A percentile compares a stretch with the other conserved stretches of the same genome.
Evolutionary conservation across 2,888 invertebrate species (phyloP).

Genomic region (Tachina fera): DNA sequence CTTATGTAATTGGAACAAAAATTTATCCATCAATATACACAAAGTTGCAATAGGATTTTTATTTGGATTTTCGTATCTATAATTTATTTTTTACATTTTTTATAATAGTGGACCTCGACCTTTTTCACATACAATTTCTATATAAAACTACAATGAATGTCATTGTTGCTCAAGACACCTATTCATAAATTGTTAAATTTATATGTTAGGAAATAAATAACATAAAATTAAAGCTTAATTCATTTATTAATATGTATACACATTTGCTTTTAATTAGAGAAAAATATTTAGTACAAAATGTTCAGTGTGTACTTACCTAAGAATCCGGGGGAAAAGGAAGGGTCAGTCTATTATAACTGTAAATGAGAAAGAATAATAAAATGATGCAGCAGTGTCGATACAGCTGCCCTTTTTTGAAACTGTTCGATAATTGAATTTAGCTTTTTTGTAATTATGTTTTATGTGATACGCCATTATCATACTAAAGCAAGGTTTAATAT

Average conservation of each 20-base stretch:
- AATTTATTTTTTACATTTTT: conserved; percentile 67
- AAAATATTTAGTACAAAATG: conserved; percentile 33
- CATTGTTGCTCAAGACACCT: conserved; percentile 59
- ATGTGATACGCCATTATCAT: conserved; percentile 31
- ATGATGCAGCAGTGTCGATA: conserved; percentile 38
- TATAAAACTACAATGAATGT: conserved; percentile 63
- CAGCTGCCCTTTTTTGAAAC: conserved; percentile 47
- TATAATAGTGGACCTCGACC: conserved; percentile 83
- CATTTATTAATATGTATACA: conserved; percentile 59
- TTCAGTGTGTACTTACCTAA: conserved; percentile 52
- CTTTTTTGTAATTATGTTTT: conserved; percentile 62
- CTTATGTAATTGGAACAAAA: conserved; percentile 80
- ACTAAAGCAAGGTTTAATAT: conserved; percentile 59
- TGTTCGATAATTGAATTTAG: conserved; percentile 69
- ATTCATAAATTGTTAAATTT: conserved; percentile 39
- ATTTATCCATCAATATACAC: conserved; percentile 81
- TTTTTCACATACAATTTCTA: conserved; percentile 76
- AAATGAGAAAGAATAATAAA: conserved; percentile 51
- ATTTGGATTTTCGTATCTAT: conserved; percentile 46
- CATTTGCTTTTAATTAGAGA: neutral
- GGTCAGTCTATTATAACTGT: conserved; percentile 61
- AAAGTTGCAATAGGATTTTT: conserved; percentile 73
- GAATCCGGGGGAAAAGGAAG: conserved; percentile 27
- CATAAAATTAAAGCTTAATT: conserved; percentile 70
- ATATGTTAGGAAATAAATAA: conserved; percentile 54